Conservation (phyloP, 2,888 invertebrate species). For the Sphaeridia pumilis region DNA sequence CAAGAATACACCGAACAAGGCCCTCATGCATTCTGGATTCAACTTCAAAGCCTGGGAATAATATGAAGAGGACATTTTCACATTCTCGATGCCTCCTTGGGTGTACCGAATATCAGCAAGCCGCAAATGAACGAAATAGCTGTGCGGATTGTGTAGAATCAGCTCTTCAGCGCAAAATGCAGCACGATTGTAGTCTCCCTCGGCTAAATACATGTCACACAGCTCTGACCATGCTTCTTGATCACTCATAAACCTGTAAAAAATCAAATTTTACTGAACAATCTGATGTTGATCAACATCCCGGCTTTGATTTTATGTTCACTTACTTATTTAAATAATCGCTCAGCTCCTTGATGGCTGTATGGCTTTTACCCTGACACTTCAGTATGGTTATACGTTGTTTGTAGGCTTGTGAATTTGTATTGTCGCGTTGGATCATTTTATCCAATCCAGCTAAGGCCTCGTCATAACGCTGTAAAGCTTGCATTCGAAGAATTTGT, state of each 20-base stretch:
- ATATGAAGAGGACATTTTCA: slow-evolving; percentile 82
- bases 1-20: slow-evolving; percentile 80
- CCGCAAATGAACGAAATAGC: slow-evolving; percentile 81
- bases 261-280: too few relatives aligned
- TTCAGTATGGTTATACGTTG: slow-evolving; percentile 82
- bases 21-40: slow-evolving; percentile 79
- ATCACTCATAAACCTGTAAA: slow-evolving; percentile 79
- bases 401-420: slow-evolving; percentile 84
- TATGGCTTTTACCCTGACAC: slow-evolving; percentile 65
- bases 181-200: slow-evolving; percentile 81
- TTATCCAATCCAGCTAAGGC: slow-evolving; percentile 71
- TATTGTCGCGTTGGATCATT: slow-evolving; percentile 79
- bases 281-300: too few relatives aligned
- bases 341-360: slow-evolving; percentile 83
- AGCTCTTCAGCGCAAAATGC: slow-evolving; percentile 93
- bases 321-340: slow-evolving; percentile 86
- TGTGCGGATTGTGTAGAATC: slow-evolving; percentile 87
- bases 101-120: slow-evolving; percentile 87
- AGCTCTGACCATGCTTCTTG: slow-evolving; percentile 98
- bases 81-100: slow-evolving; percentile 81
- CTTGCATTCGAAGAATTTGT: slow-evolving; percentile 72
- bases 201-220: slow-evolving; percentile 76
- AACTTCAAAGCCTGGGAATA: slow-evolving; percentile 82
- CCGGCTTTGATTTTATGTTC: not conserved
- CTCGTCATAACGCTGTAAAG: slow-evolving; percentile 69